A percentile compares a stretch with the other conserved stretches of the same genome.
phyloP scores from a whole-genome alignment of 2,888 invertebrate species.

The Lasius platythorax region DNA sequence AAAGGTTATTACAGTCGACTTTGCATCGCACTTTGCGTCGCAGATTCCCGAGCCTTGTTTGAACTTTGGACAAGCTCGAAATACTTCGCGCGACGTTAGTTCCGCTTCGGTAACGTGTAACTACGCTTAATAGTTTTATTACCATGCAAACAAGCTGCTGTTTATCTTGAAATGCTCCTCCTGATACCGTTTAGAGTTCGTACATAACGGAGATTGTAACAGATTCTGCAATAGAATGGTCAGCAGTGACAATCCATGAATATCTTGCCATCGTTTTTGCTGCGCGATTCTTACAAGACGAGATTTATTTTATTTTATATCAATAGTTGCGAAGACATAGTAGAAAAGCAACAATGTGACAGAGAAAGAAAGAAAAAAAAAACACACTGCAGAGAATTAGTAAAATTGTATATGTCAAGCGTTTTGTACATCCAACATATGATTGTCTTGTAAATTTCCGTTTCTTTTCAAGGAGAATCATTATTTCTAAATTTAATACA shows the following conservation, averaged over 20 bases:
- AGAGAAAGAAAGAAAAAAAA: not conserved
- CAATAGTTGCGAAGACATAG: not conserved
- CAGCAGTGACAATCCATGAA: not conserved
- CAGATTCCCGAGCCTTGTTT: not conserved
- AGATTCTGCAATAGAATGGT: slow-evolving; percentile 25
- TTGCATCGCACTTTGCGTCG: not conserved
- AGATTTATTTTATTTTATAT: not conserved
- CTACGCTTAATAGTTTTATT: slow-evolving; percentile 40
- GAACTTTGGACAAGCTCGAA: slow-evolving; percentile 29
- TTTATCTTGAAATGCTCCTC: slow-evolving; percentile 38
- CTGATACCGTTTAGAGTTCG: slow-evolving; percentile 32
- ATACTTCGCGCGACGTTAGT: slow-evolving; percentile 24
- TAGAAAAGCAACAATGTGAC: not conserved
- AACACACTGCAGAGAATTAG: not conserved
- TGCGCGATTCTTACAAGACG: not conserved
- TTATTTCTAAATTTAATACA: not conserved
- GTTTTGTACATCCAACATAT: not conserved
- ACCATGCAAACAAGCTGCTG: slow-evolving; percentile 20
- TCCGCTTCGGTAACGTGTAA: slow-evolving; percentile 2
- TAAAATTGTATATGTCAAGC: not conserved
- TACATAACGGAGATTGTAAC: slow-evolving; percentile 20
- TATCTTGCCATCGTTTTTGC: not conserved
- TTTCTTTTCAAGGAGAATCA: not conserved
- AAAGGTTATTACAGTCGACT: not conserved
- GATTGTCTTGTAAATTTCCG: not conserved